These are phyloP conservation scores for Nicator chloris DNA, from an alignment of 2,113 vertebrate species.

Conservation along the genomic window DNA sequence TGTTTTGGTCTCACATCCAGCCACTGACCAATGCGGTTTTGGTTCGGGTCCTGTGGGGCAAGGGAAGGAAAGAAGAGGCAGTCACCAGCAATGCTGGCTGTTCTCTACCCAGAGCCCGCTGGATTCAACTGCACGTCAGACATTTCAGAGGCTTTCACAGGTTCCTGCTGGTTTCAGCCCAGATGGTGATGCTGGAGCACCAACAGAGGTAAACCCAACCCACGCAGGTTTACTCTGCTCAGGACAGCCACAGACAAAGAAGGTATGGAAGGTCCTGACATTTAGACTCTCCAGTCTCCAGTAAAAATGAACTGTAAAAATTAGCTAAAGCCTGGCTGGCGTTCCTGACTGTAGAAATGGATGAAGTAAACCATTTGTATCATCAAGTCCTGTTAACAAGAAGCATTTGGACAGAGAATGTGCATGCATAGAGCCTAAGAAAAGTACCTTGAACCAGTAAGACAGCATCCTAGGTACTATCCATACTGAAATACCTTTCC, in stretches of 20 bases:
- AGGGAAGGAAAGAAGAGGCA: neutral
- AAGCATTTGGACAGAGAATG: neutral
- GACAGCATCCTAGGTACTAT: neutral
- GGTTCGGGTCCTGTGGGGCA: constrained; percentile 49
- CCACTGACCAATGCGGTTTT: constrained; percentile 61
- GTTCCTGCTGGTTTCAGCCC: neutral
- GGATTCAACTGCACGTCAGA: neutral
- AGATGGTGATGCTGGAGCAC: neutral
- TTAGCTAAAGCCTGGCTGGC: neutral
- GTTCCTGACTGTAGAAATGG: neutral
- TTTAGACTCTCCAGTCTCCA: neutral
- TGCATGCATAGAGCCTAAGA: neutral
- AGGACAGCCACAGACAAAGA: neutral
- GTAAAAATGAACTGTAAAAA: neutral
- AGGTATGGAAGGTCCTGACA: neutral
- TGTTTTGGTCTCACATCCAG: constrained; percentile 56
- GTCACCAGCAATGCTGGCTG: neutral
- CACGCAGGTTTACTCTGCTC: neutral
- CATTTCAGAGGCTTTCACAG: neutral
- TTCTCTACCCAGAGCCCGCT: neutral
- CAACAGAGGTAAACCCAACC: neutral
- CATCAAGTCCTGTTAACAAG: neutral
- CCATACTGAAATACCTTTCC: neutral
- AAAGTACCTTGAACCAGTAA: neutral
- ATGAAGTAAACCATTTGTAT: neutral